phyloP scores from a whole-genome alignment of 53 echinoderm and acorn worm species.

The Antedon mediterranea region DNA sequence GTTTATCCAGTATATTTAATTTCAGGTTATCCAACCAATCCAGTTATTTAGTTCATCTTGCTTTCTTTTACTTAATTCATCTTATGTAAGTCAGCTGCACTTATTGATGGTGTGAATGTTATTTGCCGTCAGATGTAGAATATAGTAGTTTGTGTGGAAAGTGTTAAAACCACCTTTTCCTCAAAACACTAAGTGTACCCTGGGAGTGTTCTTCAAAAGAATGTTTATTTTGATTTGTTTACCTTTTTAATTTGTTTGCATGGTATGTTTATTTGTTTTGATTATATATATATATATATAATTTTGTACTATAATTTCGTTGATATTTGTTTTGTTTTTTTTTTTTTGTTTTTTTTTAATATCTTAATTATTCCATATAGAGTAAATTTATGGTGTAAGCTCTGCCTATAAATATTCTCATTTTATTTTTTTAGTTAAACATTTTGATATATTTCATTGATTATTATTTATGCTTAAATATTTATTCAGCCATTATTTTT shows the following conservation, averaged over 20 bases:
- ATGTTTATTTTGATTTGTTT: too few species aligned
- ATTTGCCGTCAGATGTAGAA: not conserved
- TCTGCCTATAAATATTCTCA: not conserved
- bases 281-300: too few species aligned
- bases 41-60: not conserved
- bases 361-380: too few species aligned
- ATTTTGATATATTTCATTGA: too few species aligned
- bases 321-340: not conserved
- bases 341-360: too few species aligned
- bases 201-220: too few species aligned
- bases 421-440: not conserved
- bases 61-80: not conserved
- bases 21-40: not conserved
- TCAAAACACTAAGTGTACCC: not conserved
- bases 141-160: not conserved
- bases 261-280: too few species aligned
- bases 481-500: too few species aligned
- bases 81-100: not conserved
- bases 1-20: not conserved
- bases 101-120: not conserved
- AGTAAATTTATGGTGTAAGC: too few species aligned
- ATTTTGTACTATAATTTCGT: too few species aligned
- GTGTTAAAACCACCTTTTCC: not conserved
- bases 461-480: too few species aligned
- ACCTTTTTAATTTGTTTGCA: not conserved